Base-by-base conservation (phyloP, 1,140 invertebrate species). In the Matsumurasca onukii region DNA sequence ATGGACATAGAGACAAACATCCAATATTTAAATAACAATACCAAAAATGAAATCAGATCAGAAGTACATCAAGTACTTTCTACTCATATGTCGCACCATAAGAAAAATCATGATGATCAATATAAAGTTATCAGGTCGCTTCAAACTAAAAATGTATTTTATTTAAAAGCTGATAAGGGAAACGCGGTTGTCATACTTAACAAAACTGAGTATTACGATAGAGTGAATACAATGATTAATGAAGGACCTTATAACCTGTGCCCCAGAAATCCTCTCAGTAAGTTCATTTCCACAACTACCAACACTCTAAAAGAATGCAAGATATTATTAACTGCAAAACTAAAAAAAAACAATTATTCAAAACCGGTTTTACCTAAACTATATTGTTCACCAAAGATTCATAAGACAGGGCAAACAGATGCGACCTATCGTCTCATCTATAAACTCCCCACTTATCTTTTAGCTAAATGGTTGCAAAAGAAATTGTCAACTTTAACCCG, bases 111-210 rank as follows among this genome's bases (percentile, higher is more conserved):
- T 17, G 17, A 45, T 45, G 9, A 45, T 12, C 34, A 12, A 12
- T 17, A 45, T 12, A 9, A 9, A 12, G 34, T 12, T 12, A 45
- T 45, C 34, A 45, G 9, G 17, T 45, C 34, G 9, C 34, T 45
- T 45, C 34, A 64, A 64, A 64, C 5, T 15, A 64, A 64, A 64
- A n/a, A 64, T 31, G 31, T 30, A n/a, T 64, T 64, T 34, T 64
- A 64, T 64, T 34, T 64, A 64, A 64, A 64, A 24, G 31, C 62
- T 17, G 62, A 64, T 64, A 64, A 64, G 9, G 62, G 62, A 9
- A 64, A 64, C 39, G 31, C 62, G 5, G 24, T 64, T 17, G 62
- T 64, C 31, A 34, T 64, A 15, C 3, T 64, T 3, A 34, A 34
- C 30, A 64, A 64, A 64, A 25, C 15, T 29, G 62, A 31, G 15